Conservation (phyloP, 2,888 invertebrate species). For the Acleris sparsana region DNA sequence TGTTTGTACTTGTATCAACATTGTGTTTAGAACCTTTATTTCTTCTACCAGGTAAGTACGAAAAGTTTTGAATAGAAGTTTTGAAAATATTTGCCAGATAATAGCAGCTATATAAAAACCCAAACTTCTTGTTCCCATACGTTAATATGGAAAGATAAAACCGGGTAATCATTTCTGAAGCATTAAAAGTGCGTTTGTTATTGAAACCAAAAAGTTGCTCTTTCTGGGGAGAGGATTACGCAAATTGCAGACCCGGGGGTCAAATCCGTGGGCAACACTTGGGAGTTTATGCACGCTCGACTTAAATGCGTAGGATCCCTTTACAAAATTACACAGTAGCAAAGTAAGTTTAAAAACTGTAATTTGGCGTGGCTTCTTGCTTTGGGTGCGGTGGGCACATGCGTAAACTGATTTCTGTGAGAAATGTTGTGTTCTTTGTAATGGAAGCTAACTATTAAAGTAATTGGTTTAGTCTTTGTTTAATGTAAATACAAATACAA, state of each 20-base stretch:
- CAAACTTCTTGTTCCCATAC: too few species aligned
- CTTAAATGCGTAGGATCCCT: slow-evolving; percentile 5
- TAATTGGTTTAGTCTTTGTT: too few species aligned
- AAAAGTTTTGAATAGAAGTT: too few species aligned
- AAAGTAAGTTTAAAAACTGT: slow-evolving; percentile 3
- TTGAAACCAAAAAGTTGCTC: slow-evolving; percentile 1
- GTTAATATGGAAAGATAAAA: too few species aligned
- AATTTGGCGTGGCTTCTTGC: neutral
- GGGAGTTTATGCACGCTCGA: slow-evolving; percentile 11
- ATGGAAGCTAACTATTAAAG: neutral
- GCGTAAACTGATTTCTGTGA: slow-evolving; percentile 1
- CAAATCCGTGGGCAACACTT: slow-evolving; percentile 13
- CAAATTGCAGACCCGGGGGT: slow-evolving; percentile 26
- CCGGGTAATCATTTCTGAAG: neutral
- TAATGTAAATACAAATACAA: too few species aligned
- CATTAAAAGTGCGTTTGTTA: neutral
- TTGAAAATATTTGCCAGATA: too few species aligned
- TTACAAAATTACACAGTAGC: slow-evolving; percentile 18
- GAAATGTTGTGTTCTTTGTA: neutral
- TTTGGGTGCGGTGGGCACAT: neutral
- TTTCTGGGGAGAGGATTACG: slow-evolving; percentile 20
- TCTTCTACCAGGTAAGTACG: too few species aligned
- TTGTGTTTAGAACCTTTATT: too few species aligned
- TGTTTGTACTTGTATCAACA: too few species aligned
- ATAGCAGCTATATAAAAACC: too few species aligned